phyloP scores from a whole-genome alignment of 2,888 invertebrate species.

The Caenorhabditis wallacei region DNA sequence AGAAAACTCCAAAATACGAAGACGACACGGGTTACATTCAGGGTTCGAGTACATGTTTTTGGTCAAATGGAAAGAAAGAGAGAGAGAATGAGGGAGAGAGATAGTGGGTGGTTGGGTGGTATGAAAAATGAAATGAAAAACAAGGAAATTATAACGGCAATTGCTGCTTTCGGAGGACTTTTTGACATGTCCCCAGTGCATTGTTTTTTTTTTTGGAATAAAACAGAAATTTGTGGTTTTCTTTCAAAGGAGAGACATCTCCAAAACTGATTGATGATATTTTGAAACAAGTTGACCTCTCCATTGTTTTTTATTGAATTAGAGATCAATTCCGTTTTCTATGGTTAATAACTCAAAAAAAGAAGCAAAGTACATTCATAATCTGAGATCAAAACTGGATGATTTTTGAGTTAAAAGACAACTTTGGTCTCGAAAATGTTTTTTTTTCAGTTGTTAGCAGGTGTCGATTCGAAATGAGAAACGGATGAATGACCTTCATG shows the following conservation, averaged over 20 bases:
- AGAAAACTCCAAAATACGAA: constrained; percentile 15
- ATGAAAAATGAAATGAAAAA: constrained; percentile 36
- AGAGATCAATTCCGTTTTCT: too few relatives aligned
- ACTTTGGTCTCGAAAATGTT: constrained; percentile 9
- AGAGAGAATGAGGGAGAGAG: background rate
- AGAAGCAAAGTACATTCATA: too few relatives aligned
- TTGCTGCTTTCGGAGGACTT: background rate
- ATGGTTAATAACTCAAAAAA: too few relatives aligned
- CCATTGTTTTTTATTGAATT: too few relatives aligned
- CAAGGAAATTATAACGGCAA: constrained; percentile 28
- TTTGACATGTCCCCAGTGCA: constrained; percentile 14
- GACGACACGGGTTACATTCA: constrained; percentile 29
- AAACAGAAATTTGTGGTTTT: background rate
- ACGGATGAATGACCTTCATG: constrained; percentile 42
- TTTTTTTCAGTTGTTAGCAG: background rate
- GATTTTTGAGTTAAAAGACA: background rate
- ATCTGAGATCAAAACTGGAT: background rate
- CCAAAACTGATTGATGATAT: too few relatives aligned
- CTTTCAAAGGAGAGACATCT: background rate
- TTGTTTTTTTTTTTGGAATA: constrained; percentile 8
- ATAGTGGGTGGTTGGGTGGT: constrained; percentile 9
- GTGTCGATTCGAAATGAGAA: constrained; percentile 16
- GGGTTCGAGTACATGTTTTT: constrained; percentile 36
- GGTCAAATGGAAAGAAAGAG: constrained; percentile 24
- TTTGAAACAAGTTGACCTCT: too few relatives aligned